Evolutionary conservation across 2,888 invertebrate genomes (phyloP), one percentile per base, ranked within the genome.

Genomic region (Brachyopa scutellaris): DNA sequence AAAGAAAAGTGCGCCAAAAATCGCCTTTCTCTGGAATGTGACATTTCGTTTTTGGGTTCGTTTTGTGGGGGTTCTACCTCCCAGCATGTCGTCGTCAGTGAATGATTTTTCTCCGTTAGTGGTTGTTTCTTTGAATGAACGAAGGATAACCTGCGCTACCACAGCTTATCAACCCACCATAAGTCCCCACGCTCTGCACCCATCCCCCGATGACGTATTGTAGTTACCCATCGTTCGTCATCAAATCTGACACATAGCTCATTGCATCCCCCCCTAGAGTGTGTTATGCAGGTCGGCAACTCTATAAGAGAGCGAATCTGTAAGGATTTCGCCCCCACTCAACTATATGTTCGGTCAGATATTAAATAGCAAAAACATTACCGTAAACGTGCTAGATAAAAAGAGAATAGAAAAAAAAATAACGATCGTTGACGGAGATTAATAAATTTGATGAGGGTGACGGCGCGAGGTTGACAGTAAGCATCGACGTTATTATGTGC

Each of bases 1-100:
- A 72, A 77, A 11, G 72, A 47, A 82, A 82, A 77, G 61, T 82
- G 82, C 82, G 82, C 82, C 82, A 82, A 82, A 82, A 82, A 61
- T 77, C 59, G 53, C 66, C 66, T 77, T 73, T 74, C 62, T 53
- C 59, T 69, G 57, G 62, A 80, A 80, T 80, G 73, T 80, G 69
- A 64, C 69, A 69, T 69, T 62, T 64, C 23, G 67, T 57, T n/a
- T n/a, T 61, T 11, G 19, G 40, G 19, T n/a, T 23, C 23, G 26
- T 74, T 31, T 21, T 13, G 19, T 31, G 64, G 45, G 77, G 72
- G 82, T 82, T 82, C 82, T 77, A 72, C 42, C 57, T 40, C 36
- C 51, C 15, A 31, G 31, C 40, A 40, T 40, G 45, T 38, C 29
- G 36, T 26, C 40, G 57, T 62, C 61, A 49, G 55, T 73, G 73